phyloP scores from a whole-genome alignment of 2,113 vertebrate genomes.

The Hypocryptadius cinnamomeus region DNA sequence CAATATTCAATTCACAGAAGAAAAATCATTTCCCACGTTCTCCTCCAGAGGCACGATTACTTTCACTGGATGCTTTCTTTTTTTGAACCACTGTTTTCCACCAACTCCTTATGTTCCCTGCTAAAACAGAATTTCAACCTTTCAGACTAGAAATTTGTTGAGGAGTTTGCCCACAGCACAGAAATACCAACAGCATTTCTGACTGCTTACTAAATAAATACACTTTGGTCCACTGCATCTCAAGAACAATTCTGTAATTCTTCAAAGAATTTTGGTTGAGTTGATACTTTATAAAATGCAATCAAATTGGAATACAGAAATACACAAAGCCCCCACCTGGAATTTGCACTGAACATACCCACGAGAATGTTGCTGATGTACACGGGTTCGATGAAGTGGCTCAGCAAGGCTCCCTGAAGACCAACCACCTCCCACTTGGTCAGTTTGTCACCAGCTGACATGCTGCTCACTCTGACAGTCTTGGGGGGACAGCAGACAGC shows the following conservation, averaged over 20 bases:
- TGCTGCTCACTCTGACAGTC: constrained; percentile 73
- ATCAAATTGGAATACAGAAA: not conserved
- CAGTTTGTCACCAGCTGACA: constrained; percentile 90
- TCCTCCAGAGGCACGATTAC: not conserved
- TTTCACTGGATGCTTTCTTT: not conserved
- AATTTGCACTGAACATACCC: constrained; percentile 65
- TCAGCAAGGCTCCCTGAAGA: constrained; percentile 89
- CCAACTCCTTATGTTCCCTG: not conserved
- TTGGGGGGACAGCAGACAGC: constrained; percentile 73
- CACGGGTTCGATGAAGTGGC: constrained; percentile 90
- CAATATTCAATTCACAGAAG: not conserved
- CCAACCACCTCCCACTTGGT: constrained; percentile 93
- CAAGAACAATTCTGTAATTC: not conserved
- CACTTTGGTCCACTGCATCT: not conserved
- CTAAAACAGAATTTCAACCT: not conserved
- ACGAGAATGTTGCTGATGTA: constrained; percentile 86
- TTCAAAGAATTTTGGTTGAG: not conserved
- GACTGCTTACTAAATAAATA: not conserved
- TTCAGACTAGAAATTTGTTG: fast-evolving
- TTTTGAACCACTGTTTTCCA: not conserved
- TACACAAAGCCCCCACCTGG: fast-evolving
- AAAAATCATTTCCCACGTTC: not conserved
- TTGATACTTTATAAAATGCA: not conserved
- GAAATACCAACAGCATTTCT: not conserved
- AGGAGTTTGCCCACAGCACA: not conserved